Base-by-base conservation (phyloP, 2,113 vertebrate genomes). In the Caloenas nicobarica region DNA sequence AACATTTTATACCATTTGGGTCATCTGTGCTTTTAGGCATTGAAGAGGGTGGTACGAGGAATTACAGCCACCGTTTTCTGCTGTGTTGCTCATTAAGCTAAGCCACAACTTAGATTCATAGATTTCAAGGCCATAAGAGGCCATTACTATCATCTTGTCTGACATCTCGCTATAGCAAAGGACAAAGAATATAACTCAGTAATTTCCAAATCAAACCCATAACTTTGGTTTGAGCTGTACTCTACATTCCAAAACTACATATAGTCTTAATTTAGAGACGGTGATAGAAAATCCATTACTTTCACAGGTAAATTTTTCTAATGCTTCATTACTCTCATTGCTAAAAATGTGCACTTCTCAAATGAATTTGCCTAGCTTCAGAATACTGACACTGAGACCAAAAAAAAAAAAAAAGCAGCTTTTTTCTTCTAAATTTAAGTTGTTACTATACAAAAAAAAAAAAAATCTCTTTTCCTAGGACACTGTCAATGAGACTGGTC, bases 281-380 rank as follows among this genome's bases (percentile, higher is more conserved):
- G 66, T 89, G 89, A 79, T 51, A 87, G 81, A 87, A 94, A 94
- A 92, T 81, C 81, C 78, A 95, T 92, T 91, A 62, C n/a, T 93
- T 95, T 79, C 54, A 61, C 50, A 88, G 53, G 89, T 93, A 91
- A 94, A 82, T 94, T 94, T 44, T 91, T 91, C 57, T 92, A 95
- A 73, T 66, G 40, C 50, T 94, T 95, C 66, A 73, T 89, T 95
- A 93, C 25, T 89, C 53, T 92, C 28, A 40, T 50, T 62, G 66
- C n/a, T 93, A 81, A 91, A 92, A 95, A 87, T 44, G 50, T 84
- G 33, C 46, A 58, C 61, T 61, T 85, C 44, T 89, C 34, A 50
- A 58, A 3, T 82, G 78, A 95, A 91, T 94, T 91, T 95, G 40
- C n/a, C 62, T 93, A 89, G 69, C 62, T 91, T 91, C 40, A 95